Evolutionary conservation across 2,888 invertebrate species (phyloP).

Genomic region (Junonia oenone): DNA sequence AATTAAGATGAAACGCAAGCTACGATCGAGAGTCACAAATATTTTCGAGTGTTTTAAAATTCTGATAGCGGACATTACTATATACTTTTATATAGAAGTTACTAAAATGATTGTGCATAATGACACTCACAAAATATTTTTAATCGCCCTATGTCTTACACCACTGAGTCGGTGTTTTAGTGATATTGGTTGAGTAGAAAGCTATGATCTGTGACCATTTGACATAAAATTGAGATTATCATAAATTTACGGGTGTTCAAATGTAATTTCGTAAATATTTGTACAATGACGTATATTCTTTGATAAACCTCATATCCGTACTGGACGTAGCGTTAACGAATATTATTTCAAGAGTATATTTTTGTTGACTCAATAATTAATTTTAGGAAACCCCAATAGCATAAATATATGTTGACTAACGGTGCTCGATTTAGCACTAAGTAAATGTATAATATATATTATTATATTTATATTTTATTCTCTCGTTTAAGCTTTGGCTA

Average conservation of each 20-base stretch:
- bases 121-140: not conserved
- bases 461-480: not conserved
- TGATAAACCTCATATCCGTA: not conserved
- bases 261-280: not conserved
- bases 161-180: too few relatives aligned
- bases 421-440: constrained; percentile 6
- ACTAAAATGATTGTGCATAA: not conserved
- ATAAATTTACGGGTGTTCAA: not conserved
- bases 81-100: not conserved
- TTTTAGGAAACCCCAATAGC: constrained; percentile 1
- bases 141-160: not conserved
- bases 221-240: not conserved
- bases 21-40: constrained; percentile 6
- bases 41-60: constrained; percentile 1
- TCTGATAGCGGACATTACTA: not conserved
- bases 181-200: not conserved
- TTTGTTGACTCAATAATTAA: constrained; percentile 1
- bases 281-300: not conserved
- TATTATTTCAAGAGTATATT: constrained; percentile 4
- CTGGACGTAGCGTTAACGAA: not conserved
- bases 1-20: constrained; percentile 30
- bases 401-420: constrained; percentile 5
- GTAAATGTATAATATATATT: not conserved
- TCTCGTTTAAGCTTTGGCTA: not conserved
- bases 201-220: not conserved